Evolutionary conservation across 2,888 invertebrate genomes (phyloP).

Genomic region (Nebria brevicollis): DNA sequence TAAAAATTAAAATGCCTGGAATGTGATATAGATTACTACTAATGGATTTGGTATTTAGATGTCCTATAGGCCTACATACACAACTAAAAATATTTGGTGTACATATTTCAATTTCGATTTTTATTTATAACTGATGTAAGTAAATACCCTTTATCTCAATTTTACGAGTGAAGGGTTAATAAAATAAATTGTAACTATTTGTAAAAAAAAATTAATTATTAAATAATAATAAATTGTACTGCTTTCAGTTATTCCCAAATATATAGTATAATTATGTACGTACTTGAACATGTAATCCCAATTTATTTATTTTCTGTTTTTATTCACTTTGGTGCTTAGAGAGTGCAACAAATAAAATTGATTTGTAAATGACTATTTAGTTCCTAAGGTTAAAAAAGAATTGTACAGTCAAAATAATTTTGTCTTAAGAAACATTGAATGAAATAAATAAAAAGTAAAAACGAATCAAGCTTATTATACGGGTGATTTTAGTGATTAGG

Average conservation of each 20-base stretch:
- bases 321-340: background rate
- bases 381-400: background rate
- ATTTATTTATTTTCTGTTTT: background rate
- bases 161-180: background rate
- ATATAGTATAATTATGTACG: background rate
- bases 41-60: constrained; percentile 1
- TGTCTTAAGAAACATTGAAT: background rate
- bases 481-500: background rate
- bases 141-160: background rate
- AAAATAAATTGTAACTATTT: background rate
- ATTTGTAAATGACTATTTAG: background rate
- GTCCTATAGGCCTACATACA: background rate
- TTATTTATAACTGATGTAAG: background rate
- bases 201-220: background rate
- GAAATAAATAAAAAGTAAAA: background rate
- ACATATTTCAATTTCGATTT: background rate
- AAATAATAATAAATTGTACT: background rate
- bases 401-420: background rate
- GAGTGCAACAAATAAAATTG: background rate
- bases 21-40: background rate
- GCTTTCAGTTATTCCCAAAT: background rate
- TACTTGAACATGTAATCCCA: background rate
- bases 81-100: background rate
- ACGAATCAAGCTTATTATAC: background rate
- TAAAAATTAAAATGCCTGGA: background rate